A percentile compares a stretch with the other conserved stretches of the same genome.
Conservation (phyloP, 1,140 invertebrate genomes). For the Ips nitidus region DNA sequence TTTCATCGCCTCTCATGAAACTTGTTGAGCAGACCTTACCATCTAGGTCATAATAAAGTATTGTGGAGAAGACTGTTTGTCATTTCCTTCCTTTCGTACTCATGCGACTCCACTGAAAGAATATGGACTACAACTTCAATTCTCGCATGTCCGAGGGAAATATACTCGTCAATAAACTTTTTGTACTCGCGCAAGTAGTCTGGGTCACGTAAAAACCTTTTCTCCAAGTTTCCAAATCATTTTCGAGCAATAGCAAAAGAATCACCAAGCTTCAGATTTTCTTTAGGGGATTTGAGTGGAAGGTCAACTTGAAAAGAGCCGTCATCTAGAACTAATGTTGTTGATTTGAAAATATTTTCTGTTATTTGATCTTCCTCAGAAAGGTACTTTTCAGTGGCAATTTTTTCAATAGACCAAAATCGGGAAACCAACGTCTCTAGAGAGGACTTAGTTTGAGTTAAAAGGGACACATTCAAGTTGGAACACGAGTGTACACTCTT, state of each 20-base stretch:
- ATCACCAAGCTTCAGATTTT: slow-evolving; percentile 12
- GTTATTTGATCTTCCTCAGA: slow-evolving; percentile 6
- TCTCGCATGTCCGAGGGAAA: too few relatives aligned
- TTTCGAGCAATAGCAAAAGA: slow-evolving; percentile 10
- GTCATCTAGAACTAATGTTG: slow-evolving; percentile 4
- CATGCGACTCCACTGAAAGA: too few relatives aligned
- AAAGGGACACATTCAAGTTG: neutral
- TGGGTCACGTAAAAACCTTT: slow-evolving; percentile 4
- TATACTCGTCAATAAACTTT: slow-evolving; percentile 44
- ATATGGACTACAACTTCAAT: too few relatives aligned
- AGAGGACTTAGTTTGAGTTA: neutral
- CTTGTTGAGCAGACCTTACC: too few relatives aligned
- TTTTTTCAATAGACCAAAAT: neutral
- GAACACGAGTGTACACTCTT: neutral
- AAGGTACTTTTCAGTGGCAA: neutral
- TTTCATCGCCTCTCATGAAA: too few relatives aligned
- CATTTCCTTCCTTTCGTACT: too few relatives aligned
- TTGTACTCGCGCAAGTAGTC: slow-evolving; percentile 25
- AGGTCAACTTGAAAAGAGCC: too few relatives aligned
- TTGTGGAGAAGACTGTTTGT: too few relatives aligned
- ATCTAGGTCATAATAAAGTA: too few relatives aligned
- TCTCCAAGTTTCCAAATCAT: slow-evolving; percentile 21
- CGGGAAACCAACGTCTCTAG: neutral
- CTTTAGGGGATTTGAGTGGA: slow-evolving; percentile 8
- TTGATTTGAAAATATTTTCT: slow-evolving; percentile 7